Percentiles rank a stretch among this genome's conserved stretches.
Conservation (phyloP, 2,113 vertebrate genomes). For the Chunga burmeisteri region DNA sequence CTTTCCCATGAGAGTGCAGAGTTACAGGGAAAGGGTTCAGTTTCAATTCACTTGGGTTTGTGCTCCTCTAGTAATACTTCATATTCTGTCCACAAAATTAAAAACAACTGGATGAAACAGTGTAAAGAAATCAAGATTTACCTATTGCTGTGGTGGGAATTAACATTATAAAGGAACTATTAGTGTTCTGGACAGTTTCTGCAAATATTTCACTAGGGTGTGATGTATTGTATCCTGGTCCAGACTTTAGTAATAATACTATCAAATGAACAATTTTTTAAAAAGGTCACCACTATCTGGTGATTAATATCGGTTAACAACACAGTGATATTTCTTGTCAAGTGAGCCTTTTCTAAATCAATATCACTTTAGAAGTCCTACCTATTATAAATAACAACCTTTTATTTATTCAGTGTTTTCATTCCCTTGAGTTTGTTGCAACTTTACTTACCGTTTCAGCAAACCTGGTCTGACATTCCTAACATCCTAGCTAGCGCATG, state of each 20-base stretch:
- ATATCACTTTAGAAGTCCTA: slow-evolving; percentile 17
- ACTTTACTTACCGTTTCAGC: slow-evolving; percentile 20
- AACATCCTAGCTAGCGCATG: background rate
- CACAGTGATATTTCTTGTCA: slow-evolving; percentile 17
- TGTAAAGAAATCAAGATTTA: background rate
- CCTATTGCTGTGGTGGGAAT: background rate
- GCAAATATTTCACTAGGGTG: background rate
- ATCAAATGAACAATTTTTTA: background rate
- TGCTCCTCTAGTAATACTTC: background rate
- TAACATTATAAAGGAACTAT: background rate
- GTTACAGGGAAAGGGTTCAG: background rate
- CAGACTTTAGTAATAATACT: background rate
- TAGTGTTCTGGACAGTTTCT: background rate
- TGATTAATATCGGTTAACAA: slow-evolving; percentile 22
- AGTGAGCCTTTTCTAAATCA: slow-evolving; percentile 1
- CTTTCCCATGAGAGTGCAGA: background rate
- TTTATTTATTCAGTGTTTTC: slow-evolving; percentile 39
- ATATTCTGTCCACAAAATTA: background rate
- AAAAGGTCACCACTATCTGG: background rate
- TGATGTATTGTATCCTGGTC: background rate
- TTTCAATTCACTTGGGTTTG: background rate
- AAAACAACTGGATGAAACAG: background rate
- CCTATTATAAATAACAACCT: slow-evolving; percentile 37
- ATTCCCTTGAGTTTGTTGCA: slow-evolving; percentile 16
- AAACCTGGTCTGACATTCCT: slow-evolving; percentile 1